Evolutionary conservation across 2,888 invertebrate genomes (phyloP).

Genomic region (Dryomyza anilis): DNA sequence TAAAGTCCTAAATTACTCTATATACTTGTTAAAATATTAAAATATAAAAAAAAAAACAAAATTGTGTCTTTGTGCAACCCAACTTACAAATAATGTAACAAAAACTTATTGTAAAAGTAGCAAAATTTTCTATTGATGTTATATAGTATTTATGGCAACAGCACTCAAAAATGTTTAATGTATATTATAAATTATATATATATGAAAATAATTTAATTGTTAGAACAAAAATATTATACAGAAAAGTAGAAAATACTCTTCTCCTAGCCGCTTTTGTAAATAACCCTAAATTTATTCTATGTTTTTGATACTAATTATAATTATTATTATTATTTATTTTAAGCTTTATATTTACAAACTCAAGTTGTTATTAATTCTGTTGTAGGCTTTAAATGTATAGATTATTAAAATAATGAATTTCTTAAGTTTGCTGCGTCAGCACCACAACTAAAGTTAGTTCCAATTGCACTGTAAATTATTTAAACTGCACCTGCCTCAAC

Average conservation of each 20-base stretch:
- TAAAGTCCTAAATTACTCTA: no score
- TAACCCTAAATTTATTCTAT: neutral
- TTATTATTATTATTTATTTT: neutral
- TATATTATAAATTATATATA: neutral
- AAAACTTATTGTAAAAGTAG: no score
- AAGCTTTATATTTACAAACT: neutral
- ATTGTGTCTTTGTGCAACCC: no score
- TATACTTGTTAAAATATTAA: no score
- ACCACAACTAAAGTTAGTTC: neutral
- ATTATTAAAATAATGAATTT: neutral
- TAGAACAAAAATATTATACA: neutral
- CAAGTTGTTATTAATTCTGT: neutral
- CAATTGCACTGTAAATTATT: neutral
- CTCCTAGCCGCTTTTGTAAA: no score
- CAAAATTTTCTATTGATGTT: no score
- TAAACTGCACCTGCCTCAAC: no score
- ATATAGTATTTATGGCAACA: no score
- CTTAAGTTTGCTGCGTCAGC: neutral
- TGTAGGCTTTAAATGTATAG: neutral
- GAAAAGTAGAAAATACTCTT: neutral
- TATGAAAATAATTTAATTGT: neutral
- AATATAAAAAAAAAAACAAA: no score
- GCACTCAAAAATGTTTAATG: no score
- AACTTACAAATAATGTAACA: no score
- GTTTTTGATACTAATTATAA: neutral